phyloP scores from a whole-genome alignment of 2,888 invertebrate species.

The Morpho helenor region DNA sequence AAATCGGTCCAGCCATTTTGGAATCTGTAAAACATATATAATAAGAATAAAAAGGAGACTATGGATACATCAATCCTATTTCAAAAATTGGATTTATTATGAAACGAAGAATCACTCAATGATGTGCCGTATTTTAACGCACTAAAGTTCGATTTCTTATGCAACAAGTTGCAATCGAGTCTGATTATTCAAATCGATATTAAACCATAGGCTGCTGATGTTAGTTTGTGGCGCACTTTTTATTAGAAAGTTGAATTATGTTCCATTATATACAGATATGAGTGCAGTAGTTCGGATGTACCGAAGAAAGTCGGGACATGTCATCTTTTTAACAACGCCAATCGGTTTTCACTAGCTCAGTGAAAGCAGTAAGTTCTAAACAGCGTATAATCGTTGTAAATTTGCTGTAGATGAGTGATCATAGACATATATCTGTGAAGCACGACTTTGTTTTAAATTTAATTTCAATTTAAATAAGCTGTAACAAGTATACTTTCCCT shows the following conservation, averaged over 20 bases:
- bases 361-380: slow-evolving; percentile 21
- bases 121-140: neutral
- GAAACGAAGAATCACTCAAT: too few species aligned
- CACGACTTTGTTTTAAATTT: too few species aligned
- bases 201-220: slow-evolving; percentile 20
- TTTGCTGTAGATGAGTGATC: too few species aligned
- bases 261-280: slow-evolving; percentile 12
- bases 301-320: slow-evolving; percentile 20
- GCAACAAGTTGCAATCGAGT: neutral
- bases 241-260: slow-evolving; percentile 23
- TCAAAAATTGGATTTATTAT: too few species aligned
- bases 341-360: slow-evolving; percentile 7
- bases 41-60: too few species aligned
- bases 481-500: too few species aligned
- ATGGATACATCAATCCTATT: too few species aligned
- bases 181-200: slow-evolving; percentile 2
- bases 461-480: too few species aligned
- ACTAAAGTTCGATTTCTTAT: neutral
- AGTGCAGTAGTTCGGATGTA: slow-evolving; percentile 10
- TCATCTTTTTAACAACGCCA: slow-evolving; percentile 15
- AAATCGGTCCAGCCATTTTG: too few species aligned
- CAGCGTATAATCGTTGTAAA: slow-evolving; percentile 8
- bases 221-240: slow-evolving; percentile 17
- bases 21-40: too few species aligned
- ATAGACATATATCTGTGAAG: too few species aligned